Percentiles rank a stretch among this genome's conserved stretches.
phyloP scores from a whole-genome alignment of 2,797 vertebrate genomes.

The Premnoplex brunnescens region DNA sequence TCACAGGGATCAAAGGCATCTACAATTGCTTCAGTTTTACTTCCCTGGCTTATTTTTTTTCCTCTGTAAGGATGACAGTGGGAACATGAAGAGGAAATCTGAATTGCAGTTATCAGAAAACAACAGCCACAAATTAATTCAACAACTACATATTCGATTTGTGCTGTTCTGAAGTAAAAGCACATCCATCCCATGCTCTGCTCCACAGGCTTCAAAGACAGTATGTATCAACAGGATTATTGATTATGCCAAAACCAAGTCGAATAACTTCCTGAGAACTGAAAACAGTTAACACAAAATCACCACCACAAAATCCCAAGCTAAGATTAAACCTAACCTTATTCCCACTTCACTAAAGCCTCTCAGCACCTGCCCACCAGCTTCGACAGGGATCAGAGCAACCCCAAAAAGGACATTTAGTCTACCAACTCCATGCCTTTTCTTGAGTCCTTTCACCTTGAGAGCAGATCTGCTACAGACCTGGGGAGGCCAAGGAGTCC shows the following conservation, averaged over 20 bases:
- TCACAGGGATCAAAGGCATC: not conserved
- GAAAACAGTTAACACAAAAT: not conserved
- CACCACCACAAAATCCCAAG: not conserved
- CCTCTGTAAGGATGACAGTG: not conserved
- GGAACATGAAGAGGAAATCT: not conserved
- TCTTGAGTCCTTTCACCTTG: not conserved
- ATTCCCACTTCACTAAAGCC: not conserved
- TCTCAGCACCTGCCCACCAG: not conserved
- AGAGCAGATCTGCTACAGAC: not conserved
- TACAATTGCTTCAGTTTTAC: not conserved
- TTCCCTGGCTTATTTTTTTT: not conserved
- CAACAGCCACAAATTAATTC: not conserved
- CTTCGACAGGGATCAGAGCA: not conserved
- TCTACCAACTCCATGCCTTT: not conserved
- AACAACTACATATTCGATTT: not conserved
- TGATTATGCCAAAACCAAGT: not conserved
- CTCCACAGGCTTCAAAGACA: not conserved
- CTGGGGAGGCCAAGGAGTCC: not conserved
- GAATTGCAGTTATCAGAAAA: not conserved
- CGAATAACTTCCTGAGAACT: not conserved
- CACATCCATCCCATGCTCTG: not conserved
- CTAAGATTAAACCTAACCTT: not conserved
- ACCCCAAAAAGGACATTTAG: not conserved
- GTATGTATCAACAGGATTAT: not conserved
- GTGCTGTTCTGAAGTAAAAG: not conserved